These are phyloP conservation scores for Bufotes viridis DNA, from an alignment of 2,797 vertebrate species.

Conservation along the genomic window DNA sequence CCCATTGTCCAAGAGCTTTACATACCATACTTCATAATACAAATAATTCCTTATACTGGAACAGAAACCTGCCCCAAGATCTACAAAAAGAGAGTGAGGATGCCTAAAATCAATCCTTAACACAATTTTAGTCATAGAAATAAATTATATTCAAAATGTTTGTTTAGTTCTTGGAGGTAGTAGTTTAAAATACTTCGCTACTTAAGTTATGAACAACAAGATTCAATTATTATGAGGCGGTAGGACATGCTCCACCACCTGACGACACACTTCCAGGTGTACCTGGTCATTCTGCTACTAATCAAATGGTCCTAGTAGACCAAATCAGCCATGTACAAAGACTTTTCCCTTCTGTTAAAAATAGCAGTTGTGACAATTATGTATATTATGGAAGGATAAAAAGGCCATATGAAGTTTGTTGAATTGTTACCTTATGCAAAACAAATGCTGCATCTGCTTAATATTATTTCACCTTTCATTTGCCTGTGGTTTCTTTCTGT, in stretches of 20 bases:
- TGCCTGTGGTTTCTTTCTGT: not conserved
- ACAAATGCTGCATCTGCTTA: conserved; percentile 7
- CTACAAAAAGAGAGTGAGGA: not conserved
- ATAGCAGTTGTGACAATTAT: not conserved
- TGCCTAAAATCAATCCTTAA: not conserved
- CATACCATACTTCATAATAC: no score
- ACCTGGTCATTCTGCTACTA: not conserved
- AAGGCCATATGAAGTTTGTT: not conserved
- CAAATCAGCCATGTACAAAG: not conserved
- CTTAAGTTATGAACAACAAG: no score
- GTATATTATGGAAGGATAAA: not conserved
- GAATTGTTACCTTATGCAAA: conserved; percentile 16
- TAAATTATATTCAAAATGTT: not conserved
- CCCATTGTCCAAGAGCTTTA: no score
- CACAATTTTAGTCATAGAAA: no score
- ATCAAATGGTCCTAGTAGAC: not conserved
- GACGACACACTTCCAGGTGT: not conserved
- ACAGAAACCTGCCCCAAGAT: not conserved
- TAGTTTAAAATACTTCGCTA: no score
- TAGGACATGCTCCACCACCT: not conserved
- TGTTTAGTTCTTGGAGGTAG: no score
- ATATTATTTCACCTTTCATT: not conserved
- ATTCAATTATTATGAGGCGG: not conserved
- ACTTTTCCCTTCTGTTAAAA: not conserved
- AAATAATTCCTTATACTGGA: no score